Percentiles rank a stretch among this genome's conserved stretches.
phyloP scores from a whole-genome alignment of 2,797 vertebrate genomes.

The Lemur catta region DNA sequence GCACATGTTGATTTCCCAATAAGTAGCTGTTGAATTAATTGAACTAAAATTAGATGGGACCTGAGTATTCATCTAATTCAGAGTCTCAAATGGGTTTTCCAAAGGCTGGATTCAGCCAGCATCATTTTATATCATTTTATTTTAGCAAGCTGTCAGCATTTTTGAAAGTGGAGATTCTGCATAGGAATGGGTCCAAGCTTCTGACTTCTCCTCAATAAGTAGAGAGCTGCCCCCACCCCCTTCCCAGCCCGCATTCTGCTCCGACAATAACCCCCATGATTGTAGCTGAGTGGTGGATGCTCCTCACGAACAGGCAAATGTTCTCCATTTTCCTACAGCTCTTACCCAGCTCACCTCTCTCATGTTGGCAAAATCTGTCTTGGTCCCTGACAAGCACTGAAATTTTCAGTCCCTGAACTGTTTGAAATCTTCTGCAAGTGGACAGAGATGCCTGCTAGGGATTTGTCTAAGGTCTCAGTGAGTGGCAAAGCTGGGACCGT shows the following conservation, averaged over 20 bases:
- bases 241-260: neutral
- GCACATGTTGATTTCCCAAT: fast-evolving
- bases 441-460: neutral
- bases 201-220: neutral
- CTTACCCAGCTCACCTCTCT: neutral
- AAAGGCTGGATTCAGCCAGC: neutral
- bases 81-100: neutral
- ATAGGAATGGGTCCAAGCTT: neutral
- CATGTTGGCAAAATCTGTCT: neutral
- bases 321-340: neutral
- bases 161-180: neutral
- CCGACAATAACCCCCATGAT: fast-evolving
- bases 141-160: neutral
- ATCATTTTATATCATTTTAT: neutral
- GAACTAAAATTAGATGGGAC: neutral
- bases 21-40: neutral
- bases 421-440: neutral
- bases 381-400: neutral
- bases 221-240: fast-evolving
- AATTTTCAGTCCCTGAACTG: neutral
- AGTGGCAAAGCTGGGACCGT: neutral
- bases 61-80: neutral
- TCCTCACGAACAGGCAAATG: fast-evolving
- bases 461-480: neutral
- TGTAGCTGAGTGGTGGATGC: too few species aligned